phyloP scores from a whole-genome alignment of 2,797 vertebrate species.

The Rhinoraja longicauda region DNA sequence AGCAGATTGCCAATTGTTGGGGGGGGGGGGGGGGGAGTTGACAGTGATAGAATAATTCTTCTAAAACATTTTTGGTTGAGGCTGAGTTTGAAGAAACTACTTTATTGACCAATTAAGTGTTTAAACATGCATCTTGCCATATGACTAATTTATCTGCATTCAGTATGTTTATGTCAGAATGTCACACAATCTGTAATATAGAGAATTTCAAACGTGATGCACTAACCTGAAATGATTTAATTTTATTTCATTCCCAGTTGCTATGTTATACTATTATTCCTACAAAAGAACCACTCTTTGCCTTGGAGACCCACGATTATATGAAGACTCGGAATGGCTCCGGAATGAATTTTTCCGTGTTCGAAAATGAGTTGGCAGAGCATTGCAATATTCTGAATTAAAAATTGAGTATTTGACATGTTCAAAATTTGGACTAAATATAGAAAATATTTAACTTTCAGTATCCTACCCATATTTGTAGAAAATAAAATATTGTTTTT shows the following conservation, averaged over 20 bases:
- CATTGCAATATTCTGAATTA: not conserved
- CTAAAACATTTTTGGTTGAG: not conserved
- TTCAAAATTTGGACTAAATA: not conserved
- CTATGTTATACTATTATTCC: conserved; percentile 87
- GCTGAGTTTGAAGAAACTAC: not conserved
- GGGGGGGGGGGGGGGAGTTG: too few relatives aligned
- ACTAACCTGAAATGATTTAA: conserved; percentile 5
- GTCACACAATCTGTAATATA: not conserved
- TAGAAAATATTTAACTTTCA: not conserved
- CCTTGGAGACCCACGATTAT: conserved; percentile 86
- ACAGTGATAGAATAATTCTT: not conserved
- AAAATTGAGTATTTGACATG: not conserved
- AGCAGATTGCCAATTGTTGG: not conserved
- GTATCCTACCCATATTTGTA: not conserved
- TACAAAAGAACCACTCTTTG: conserved; percentile 85
- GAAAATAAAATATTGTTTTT: conserved; percentile 11
- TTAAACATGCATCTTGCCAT: not conserved
- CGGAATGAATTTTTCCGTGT: conserved; percentile 78
- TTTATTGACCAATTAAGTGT: not conserved
- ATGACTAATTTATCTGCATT: not conserved
- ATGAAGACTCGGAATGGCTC: conserved; percentile 87
- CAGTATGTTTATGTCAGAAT: not conserved
- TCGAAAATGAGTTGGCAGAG: conserved; percentile 60
- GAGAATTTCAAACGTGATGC: not conserved
- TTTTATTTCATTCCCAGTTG: conserved; percentile 56